Evolutionary conservation across 2,888 invertebrate genomes (phyloP).

Genomic region (Cerastis leucographa): DNA sequence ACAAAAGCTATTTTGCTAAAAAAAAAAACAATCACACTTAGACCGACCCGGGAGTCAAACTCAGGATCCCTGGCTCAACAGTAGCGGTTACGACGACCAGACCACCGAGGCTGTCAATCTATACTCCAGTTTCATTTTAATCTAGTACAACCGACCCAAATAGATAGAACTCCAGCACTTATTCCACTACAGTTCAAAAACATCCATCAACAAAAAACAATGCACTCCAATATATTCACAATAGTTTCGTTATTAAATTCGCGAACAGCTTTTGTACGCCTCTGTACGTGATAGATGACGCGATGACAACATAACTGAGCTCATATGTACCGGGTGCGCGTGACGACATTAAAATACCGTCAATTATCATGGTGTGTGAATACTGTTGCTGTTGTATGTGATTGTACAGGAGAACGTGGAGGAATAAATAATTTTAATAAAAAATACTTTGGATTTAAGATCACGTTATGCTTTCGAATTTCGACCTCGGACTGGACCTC

Average conservation of each 20-base stretch:
- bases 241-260: conserved; percentile 62
- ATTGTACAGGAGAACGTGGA: neutral
- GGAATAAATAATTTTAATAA: too few relatives aligned
- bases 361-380: conserved; percentile 49
- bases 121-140: neutral
- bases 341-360: conserved; percentile 62
- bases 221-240: conserved; percentile 33
- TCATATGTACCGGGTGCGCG: conserved; percentile 45
- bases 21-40: neutral
- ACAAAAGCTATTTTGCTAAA: neutral
- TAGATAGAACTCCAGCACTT: neutral
- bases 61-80: neutral
- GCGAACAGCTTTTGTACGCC: conserved; percentile 28
- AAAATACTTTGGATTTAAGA: too few relatives aligned
- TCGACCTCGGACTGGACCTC: too few relatives aligned
- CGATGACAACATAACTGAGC: conserved; percentile 57
- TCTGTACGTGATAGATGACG: conserved; percentile 56
- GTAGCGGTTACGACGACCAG: neutral
- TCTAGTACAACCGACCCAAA: neutral
- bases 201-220: conserved; percentile 48
- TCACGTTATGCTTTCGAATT: too few relatives aligned
- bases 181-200: neutral
- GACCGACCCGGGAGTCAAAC: neutral
- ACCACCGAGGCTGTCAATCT: neutral
- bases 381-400: conserved; percentile 31